Conservation (phyloP, 2,888 invertebrate genomes). For the Noctua janthina region DNA sequence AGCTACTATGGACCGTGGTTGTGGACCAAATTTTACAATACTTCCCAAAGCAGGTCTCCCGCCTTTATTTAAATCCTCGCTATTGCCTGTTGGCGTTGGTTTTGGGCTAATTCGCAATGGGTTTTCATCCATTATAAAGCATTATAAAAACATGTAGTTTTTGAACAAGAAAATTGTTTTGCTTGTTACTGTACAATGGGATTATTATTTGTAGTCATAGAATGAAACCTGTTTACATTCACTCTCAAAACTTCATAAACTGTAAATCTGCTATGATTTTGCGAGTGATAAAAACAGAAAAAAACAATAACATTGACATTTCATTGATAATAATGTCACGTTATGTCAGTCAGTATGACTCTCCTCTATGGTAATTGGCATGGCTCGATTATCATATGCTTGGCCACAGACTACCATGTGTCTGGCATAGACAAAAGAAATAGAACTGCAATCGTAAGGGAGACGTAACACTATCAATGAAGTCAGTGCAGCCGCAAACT, state of each 20-base stretch:
- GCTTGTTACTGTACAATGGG: not conserved
- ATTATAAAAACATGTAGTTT: not conserved
- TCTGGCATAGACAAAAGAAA: not conserved
- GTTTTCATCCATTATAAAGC: conserved; percentile 70
- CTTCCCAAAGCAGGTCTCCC: conserved; percentile 79
- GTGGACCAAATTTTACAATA: conserved; percentile 76
- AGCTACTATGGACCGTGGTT: conserved; percentile 83
- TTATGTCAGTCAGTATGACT: too few relatives aligned
- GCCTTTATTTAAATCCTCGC: conserved; percentile 67
- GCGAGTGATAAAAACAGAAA: not conserved
- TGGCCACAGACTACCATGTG: too few relatives aligned
- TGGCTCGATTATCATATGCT: not conserved
- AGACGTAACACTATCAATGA: not conserved
- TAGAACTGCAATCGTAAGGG: not conserved
- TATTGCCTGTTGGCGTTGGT: conserved; percentile 21
- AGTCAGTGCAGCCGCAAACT: not conserved
- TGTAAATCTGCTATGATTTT: not conserved
- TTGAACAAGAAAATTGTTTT: not conserved
- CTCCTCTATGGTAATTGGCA: too few relatives aligned
- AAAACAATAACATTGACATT: not conserved
- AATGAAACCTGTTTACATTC: not conserved
- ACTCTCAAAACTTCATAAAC: not conserved
- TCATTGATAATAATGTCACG: not conserved
- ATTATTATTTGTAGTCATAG: not conserved
- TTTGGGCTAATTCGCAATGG: conserved; percentile 67